phyloP scores from a whole-genome alignment of 2,113 vertebrate genomes.

The Ceyx melanurus region DNA sequence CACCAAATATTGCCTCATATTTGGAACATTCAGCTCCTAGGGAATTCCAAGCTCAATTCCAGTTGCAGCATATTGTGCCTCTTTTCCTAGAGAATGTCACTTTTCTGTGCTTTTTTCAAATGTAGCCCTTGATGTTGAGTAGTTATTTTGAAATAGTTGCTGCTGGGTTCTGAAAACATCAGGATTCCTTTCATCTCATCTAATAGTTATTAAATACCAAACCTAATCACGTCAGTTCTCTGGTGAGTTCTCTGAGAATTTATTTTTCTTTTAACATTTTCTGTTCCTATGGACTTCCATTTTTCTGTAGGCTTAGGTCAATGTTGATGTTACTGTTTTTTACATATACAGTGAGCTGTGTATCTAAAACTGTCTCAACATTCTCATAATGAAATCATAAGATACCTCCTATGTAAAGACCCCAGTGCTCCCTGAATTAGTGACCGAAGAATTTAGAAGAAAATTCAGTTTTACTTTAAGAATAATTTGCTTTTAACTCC shows the following conservation, averaged over 20 bases:
- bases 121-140: neutral
- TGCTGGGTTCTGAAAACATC: neutral
- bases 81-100: neutral
- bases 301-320: neutral
- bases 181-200: neutral
- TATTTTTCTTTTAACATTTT: neutral
- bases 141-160: neutral
- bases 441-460: neutral
- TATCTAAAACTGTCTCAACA: neutral
- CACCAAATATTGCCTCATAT: neutral
- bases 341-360: rapidly evolving
- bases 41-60: neutral
- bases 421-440: neutral
- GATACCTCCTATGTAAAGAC: rapidly evolving
- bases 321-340: neutral
- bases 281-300: neutral
- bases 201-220: neutral
- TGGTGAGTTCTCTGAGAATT: neutral
- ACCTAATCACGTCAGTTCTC: neutral
- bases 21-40: neutral
- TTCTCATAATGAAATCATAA: neutral
- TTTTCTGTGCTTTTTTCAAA: neutral
- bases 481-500: neutral
- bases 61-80: neutral
- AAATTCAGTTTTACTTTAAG: neutral